phyloP scores from a whole-genome alignment of 2,888 invertebrate species.

The Eutolmus rufibarbis region DNA sequence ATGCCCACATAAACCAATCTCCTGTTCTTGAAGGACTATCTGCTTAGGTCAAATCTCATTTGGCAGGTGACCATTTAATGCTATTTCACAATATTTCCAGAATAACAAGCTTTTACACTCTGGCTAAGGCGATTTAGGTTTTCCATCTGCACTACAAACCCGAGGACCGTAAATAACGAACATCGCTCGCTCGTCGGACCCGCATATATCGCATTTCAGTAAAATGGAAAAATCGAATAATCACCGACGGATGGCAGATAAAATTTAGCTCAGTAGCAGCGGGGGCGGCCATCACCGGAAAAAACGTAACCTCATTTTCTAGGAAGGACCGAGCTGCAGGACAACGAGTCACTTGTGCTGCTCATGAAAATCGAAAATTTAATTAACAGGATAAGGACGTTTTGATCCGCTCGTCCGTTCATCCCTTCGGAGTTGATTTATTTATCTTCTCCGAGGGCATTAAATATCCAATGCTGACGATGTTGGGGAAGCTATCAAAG shows the following conservation, averaged over 20 bases:
- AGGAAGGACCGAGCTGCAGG: neutral
- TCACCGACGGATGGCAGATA: slow-evolving; percentile 21
- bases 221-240: slow-evolving; percentile 39
- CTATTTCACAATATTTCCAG: slow-evolving; percentile 36
- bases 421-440: slow-evolving; percentile 17
- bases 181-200: neutral
- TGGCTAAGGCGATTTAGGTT: slow-evolving; percentile 42
- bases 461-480: neutral
- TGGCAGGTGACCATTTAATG: slow-evolving; percentile 43
- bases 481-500: neutral
- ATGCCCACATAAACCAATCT: neutral
- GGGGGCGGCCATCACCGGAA: neutral
- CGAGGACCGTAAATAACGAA: slow-evolving; percentile 16
- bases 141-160: slow-evolving; percentile 13
- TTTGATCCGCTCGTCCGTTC: slow-evolving; percentile 19
- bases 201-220: slow-evolving; percentile 33
- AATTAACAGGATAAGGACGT: slow-evolving; percentile 33
- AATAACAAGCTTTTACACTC: slow-evolving; percentile 44
- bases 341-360: slow-evolving; percentile 8
- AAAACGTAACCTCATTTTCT: slow-evolving; percentile 15
- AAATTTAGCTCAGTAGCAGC: slow-evolving; percentile 4
- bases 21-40: slow-evolving; percentile 18
- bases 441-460: slow-evolving; percentile 19
- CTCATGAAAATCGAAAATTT: slow-evolving; percentile 33
- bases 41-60: slow-evolving; percentile 40